phyloP scores from a whole-genome alignment of 2,888 invertebrate genomes.

The Andrena flavipes region DNA sequence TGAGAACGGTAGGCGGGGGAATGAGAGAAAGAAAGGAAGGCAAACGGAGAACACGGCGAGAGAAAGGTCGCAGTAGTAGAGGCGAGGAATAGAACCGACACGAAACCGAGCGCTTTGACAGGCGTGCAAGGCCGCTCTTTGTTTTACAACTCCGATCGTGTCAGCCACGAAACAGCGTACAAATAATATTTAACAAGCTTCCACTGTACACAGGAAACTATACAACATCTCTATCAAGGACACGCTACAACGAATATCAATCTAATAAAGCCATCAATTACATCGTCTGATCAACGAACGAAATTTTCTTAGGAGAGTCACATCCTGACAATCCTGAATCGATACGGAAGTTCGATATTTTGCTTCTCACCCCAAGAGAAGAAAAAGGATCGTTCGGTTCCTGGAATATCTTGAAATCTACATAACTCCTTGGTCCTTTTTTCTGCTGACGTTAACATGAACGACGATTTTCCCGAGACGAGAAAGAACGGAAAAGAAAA shows the following conservation, averaged over 20 bases:
- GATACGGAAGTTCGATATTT: no score
- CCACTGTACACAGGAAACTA: not conserved
- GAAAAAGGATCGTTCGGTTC: not conserved
- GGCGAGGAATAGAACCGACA: slow-evolving; percentile 42
- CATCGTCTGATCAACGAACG: no score
- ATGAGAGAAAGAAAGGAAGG: slow-evolving; percentile 26
- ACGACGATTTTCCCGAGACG: slow-evolving; percentile 10
- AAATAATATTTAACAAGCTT: slow-evolving; percentile 31
- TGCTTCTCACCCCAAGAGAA: no score
- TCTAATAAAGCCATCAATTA: not conserved
- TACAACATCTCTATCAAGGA: not conserved
- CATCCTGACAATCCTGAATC: no score
- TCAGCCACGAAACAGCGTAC: slow-evolving; percentile 17
- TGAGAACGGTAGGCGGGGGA: slow-evolving; percentile 9
- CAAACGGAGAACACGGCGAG: slow-evolving; percentile 28
- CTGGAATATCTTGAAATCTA: not conserved
- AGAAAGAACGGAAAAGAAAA: not conserved
- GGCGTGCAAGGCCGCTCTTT: slow-evolving; percentile 31
- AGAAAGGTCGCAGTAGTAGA: slow-evolving; percentile 39
- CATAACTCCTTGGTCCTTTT: not conserved
- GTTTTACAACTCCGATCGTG: slow-evolving; percentile 35
- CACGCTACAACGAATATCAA: not conserved
- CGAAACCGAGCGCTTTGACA: slow-evolving; percentile 36
- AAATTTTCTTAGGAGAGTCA: no score
- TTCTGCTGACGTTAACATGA: not conserved